A percentile compares a stretch with the other conserved stretches of the same genome.
Conservation (phyloP, 2,113 vertebrate genomes). For the Burhinus oedicnemus region DNA sequence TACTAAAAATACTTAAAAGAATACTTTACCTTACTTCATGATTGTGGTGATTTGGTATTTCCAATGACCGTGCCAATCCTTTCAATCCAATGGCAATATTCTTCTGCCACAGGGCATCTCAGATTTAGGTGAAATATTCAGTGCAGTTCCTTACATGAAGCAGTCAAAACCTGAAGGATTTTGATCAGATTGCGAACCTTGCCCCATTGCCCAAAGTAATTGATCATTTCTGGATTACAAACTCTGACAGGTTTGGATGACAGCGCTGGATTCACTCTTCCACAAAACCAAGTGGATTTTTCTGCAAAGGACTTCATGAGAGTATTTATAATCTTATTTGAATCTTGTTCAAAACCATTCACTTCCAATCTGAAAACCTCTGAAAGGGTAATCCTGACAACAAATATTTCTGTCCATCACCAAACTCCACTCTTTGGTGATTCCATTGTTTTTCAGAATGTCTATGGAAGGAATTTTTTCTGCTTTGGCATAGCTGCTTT, state of each 20-base stretch:
- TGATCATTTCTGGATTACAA: not conserved
- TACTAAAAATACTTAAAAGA: not conserved
- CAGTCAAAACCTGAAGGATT: not conserved
- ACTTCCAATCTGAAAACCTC: not conserved
- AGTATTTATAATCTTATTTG: not conserved
- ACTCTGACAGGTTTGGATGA: not conserved
- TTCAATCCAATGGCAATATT: not conserved
- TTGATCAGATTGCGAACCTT: fast-evolving
- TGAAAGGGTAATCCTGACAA: not conserved
- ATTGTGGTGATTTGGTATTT: fast-evolving
- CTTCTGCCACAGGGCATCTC: not conserved
- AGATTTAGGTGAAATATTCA: not conserved
- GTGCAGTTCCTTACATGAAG: fast-evolving
- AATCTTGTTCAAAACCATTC: not conserved
- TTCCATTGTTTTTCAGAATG: not conserved
- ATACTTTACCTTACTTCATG: not conserved
- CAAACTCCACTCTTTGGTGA: not conserved
- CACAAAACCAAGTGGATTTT: not conserved
- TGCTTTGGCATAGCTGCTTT: not conserved
- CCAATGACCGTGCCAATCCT: not conserved
- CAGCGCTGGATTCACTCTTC: not conserved
- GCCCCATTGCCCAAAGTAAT: not conserved
- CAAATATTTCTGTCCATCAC: not conserved
- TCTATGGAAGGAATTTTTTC: not conserved
- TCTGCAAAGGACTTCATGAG: not conserved